Percentiles rank a stretch among this genome's conserved stretches.
Conservation (phyloP, 2,113 vertebrate species). For the Syngnathus scovelli region DNA sequence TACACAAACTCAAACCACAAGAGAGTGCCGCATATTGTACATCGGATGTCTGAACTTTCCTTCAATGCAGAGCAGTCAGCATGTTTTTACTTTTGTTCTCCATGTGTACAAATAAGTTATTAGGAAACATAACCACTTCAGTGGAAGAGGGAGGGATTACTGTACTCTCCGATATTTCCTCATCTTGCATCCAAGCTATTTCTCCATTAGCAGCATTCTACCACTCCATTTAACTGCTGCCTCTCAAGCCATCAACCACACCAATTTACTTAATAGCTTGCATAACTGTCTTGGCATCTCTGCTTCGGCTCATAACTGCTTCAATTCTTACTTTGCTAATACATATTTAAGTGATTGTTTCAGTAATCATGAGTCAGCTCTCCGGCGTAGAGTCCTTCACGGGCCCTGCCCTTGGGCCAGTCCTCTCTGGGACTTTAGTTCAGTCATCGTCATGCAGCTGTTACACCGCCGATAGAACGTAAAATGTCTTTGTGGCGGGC, state of each 20-base stretch:
- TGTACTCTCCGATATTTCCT: neutral
- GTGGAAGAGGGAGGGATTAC: too few species aligned
- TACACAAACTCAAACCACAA: too few species aligned
- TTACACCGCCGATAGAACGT: neutral
- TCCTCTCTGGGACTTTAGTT: neutral
- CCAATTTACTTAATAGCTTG: conserved; percentile 8
- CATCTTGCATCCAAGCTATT: neutral
- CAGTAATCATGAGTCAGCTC: conserved; percentile 4
- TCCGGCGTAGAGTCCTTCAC: neutral
- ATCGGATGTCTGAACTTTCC: too few species aligned
- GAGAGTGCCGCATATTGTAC: too few species aligned
- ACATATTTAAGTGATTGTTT: conserved; percentile 7
- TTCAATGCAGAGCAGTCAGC: too few species aligned
- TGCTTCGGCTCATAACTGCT: conserved; percentile 4
- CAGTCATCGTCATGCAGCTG: neutral
- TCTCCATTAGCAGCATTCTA: conserved; percentile 5
- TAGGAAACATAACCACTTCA: too few species aligned
- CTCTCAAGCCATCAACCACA: conserved; percentile 5
- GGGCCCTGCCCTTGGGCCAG: neutral
- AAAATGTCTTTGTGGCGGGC: neutral
- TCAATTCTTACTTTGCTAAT: conserved; percentile 6
- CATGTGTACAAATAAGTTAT: too few species aligned
- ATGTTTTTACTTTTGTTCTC: too few species aligned
- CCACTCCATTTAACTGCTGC: conserved; percentile 8
- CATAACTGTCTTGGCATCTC: conserved; percentile 6